phyloP scores from a whole-genome alignment of 2,888 invertebrate genomes.

The Ectemnius cavifrons region DNA sequence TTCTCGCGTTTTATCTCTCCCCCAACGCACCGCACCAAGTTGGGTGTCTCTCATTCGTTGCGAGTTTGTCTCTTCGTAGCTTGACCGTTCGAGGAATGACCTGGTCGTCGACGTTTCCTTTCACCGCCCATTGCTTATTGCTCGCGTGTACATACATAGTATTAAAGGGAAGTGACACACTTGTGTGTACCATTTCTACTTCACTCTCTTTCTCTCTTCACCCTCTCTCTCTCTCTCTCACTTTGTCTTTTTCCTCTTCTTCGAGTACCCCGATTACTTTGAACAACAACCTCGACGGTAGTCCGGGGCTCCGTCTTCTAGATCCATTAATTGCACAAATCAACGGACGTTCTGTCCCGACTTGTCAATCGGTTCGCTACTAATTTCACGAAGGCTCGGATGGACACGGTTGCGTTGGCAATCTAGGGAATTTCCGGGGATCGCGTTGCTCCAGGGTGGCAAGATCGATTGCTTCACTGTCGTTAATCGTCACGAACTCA shows the following conservation, averaged over 20 bases:
- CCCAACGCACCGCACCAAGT: not conserved
- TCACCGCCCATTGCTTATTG: not conserved
- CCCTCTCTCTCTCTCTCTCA: conserved; percentile 11
- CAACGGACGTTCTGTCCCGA: not conserved
- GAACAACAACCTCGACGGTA: conserved; percentile 12
- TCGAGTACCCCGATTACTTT: not conserved
- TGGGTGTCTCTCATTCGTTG: not conserved
- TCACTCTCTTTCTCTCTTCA: not conserved
- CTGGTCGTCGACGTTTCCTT: not conserved
- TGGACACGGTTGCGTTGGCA: conserved; percentile 34
- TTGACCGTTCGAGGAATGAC: conserved; percentile 1
- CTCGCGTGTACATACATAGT: not conserved
- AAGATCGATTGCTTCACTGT: too few relatives aligned
- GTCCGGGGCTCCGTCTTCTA: conserved; percentile 4
- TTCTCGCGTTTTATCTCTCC: not conserved
- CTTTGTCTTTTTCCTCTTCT: conserved; percentile 11
- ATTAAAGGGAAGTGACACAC: conserved; percentile 4
- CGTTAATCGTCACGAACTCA: too few relatives aligned
- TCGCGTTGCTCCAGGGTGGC: too few relatives aligned
- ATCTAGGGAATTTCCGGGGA: not conserved
- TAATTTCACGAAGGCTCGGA: conserved; percentile 47
- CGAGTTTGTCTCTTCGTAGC: not conserved
- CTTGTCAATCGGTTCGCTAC: conserved; percentile 21
- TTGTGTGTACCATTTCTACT: not conserved
- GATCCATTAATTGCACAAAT: not conserved